Base-by-base conservation (phyloP, 2,113 vertebrate genomes). In the Stigmatopora nigra region DNA sequence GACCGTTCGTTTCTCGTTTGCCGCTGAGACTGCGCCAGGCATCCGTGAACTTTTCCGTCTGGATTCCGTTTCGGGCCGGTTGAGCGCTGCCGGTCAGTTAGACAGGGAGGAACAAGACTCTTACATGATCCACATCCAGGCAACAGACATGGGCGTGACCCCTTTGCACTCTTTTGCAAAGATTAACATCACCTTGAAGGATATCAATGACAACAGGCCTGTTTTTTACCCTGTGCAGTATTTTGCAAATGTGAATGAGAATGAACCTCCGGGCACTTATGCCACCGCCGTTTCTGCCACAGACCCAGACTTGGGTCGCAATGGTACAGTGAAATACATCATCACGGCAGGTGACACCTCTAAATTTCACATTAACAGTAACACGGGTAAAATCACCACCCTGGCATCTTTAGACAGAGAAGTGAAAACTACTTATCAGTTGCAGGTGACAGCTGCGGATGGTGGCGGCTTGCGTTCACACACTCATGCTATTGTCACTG, bases 181-280 rank as follows among this genome's bases (percentile, higher is more conserved):
- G 55, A 89, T 99, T 61, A 95, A 94, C 0, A 89, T 99, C 77
- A 96, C 87, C 2, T 76, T 99, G 44, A 84, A 91, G 82, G 97
- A 99, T 77, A 77, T 96, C 47, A 99, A 99, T 67, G 97, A 99
- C 86, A 98, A 99, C 62, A 93, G 93, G 76, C 97, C 97, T 0
- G 88, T 96, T 48, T 99, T 99, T 83, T 98, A 98, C 72, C 97
- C 97, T 0, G 61, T 96, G 67, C 96, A 98, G 67, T 99, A 99
- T 82, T 99, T 99, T 81, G 94, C 97, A 61, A 94, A 93, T 9
- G 91, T 99, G 22, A 94, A 95, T 67, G 96, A 99, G 80, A 98
- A 98, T 1, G 95, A 99, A 74, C 97, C 96, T 2, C 85, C 91
- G 0, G 94, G 92, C 13, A 93, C 92, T 70, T 94, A 92, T 5